These are phyloP conservation scores for Drosophila imparisetae DNA, from an alignment of 2,888 invertebrate genomes.

Conservation along the genomic window DNA sequence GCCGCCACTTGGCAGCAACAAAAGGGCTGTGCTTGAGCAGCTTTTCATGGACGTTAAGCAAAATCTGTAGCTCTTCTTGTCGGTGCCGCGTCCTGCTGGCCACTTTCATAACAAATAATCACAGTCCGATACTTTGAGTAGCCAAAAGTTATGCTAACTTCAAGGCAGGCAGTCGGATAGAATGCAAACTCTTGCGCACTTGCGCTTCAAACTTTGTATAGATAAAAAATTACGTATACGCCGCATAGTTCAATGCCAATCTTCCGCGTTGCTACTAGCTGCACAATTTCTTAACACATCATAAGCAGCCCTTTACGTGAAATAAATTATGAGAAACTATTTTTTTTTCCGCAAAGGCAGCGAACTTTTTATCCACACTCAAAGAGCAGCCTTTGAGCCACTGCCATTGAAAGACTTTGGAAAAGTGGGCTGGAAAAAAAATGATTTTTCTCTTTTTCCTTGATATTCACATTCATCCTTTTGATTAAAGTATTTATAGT, in stretches of 20 bases:
- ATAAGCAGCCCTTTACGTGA: conserved; percentile 26
- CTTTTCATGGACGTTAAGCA: conserved; percentile 65
- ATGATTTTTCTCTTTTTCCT: conserved; percentile 22
- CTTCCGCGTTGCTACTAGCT: conserved; percentile 5
- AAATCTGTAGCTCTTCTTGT: conserved; percentile 21
- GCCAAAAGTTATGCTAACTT: conserved; percentile 65
- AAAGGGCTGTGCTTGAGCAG: conserved; percentile 57
- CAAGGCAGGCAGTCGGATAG: conserved; percentile 61
- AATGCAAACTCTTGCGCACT: conserved; percentile 50
- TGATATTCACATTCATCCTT: conserved; percentile 15
- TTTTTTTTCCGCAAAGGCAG: conserved; percentile 18
- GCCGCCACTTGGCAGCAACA: conserved; percentile 23
- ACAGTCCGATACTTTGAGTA: conserved; percentile 68
- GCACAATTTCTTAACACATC: conserved; percentile 62
- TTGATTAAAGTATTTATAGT: conserved; percentile 66
- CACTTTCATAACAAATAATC: conserved; percentile 70
- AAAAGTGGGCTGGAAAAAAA: conserved; percentile 19
- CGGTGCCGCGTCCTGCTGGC: conserved; percentile 13
- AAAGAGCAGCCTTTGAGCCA: conserved; percentile 35
- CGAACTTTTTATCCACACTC: conserved; percentile 31
- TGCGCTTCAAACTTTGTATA: conserved; percentile 48
- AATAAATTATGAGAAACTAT: conserved; percentile 36
- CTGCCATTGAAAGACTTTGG: conserved; percentile 12
- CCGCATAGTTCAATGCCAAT: conserved; percentile 62
- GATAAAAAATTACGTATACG: conserved; percentile 39